Percentiles rank a stretch among this genome's conserved stretches.
Conservation (phyloP, 2,888 invertebrate species). For the Didymodactylos carnosus region DNA sequence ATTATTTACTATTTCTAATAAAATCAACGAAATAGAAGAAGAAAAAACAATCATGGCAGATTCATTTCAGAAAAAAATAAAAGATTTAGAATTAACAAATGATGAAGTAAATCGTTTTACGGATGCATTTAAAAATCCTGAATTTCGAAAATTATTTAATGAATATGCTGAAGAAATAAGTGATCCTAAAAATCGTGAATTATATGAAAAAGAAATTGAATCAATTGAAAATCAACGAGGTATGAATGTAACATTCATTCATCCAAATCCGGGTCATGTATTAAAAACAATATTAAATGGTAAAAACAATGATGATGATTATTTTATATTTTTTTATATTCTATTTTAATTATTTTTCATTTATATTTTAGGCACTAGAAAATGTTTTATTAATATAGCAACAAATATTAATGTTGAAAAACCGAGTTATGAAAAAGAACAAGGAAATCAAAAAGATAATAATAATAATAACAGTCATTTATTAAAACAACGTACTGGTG, state of each 20-base stretch:
- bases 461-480: no score
- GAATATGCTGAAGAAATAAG: constrained; percentile 76
- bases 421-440: no score
- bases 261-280: constrained; percentile 73
- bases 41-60: no score
- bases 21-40: no score
- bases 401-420: constrained; percentile 54
- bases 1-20: no score
- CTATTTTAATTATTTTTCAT: no score
- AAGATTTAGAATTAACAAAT: constrained; percentile 53
- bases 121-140: constrained; percentile 62
- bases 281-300: constrained; percentile 59
- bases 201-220: constrained; percentile 63
- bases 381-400: constrained; percentile 67
- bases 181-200: constrained; percentile 56
- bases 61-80: constrained; percentile 23
- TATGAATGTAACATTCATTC: constrained; percentile 65
- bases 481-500: no score
- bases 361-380: no score
- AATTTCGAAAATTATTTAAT: constrained; percentile 62
- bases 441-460: no score
- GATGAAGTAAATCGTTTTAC: constrained; percentile 59
- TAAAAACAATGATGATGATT: no score
- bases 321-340: no score
- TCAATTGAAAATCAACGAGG: constrained; percentile 72